Evolutionary conservation across 92 coral and sea anemone species (phyloP).

Genomic region (Nematostella vectensis): DNA sequence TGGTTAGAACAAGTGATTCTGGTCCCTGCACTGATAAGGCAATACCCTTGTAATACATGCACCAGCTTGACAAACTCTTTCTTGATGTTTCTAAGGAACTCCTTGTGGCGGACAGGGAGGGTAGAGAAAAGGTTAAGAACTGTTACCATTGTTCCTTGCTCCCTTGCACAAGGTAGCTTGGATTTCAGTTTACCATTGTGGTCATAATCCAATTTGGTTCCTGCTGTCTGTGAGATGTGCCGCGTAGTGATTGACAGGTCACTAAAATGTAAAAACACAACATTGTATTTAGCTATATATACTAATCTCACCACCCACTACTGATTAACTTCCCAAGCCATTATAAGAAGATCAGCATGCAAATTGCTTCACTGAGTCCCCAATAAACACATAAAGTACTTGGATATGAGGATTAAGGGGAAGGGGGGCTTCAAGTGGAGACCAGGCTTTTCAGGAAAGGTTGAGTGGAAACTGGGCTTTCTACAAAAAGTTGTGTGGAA

Average conservation of each 20-base stretch:
- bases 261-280: constrained; percentile 55
- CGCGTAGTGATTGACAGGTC: constrained; percentile 71
- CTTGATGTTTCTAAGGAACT: constrained; percentile 80
- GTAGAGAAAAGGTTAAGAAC: constrained; percentile 80
- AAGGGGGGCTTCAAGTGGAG: too few species aligned
- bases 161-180: constrained; percentile 72
- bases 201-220: constrained; percentile 78
- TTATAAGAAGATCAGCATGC: too few species aligned
- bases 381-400: too few species aligned
- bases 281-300: too few species aligned
- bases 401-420: too few species aligned
- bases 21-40: constrained; percentile 72
- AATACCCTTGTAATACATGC: constrained; percentile 88
- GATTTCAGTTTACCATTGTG: constrained; percentile 73
- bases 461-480: too few species aligned
- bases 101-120: constrained; percentile 91
- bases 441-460: too few species aligned
- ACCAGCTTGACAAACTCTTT: constrained; percentile 79
- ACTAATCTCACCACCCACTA: too few species aligned
- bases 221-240: constrained; percentile 65
- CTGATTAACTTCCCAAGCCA: too few species aligned
- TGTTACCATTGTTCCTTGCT: constrained; percentile 70
- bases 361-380: too few species aligned
- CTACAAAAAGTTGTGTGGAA: too few species aligned
- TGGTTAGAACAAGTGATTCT: constrained; percentile 77